Evolutionary conservation across 2,888 invertebrate species (phyloP), one percentile per base, ranked within the genome.

Genomic region (Conistra vaccinii): DNA sequence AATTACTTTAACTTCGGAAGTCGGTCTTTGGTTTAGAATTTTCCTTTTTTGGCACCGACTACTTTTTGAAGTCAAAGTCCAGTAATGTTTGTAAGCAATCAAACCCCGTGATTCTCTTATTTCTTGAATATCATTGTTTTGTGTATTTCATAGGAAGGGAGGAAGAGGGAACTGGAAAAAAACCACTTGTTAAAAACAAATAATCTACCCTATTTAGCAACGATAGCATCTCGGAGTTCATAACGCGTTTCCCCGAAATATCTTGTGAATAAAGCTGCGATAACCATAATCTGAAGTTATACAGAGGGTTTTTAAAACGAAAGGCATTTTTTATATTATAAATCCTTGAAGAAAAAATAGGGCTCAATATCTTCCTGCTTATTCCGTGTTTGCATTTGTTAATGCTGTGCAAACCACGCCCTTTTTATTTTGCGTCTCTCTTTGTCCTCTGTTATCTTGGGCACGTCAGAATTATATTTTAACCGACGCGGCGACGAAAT

Each of bases 181-280:
- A 78, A 62, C 29, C 72, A 71, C 51, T 60, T 72, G 32, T 78
- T 55, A 62, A 61, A 57, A 69, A 73, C 62, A 73, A 66, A 66
- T 79, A 78, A 83, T 83, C 57, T 45, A 39, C 72, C 67, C 4
- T 66, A 73, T 70, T 76, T 76, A 58, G 62, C 67, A 20, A 35
- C 26, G 58, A 81, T 76, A 77, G 65, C 55, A 55, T 55, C 35
- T 55, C 5, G 23, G 71, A 73, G 45, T 69, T 83, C 73, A 69
- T 73, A 66, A 73, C 32, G 62, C 39, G 20, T 73, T 61, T 73
- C 39, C n/a, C 2, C 10, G n/a, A 73, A 67, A 66, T 29, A 66
- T 78, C 53, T 82, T 26, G 12, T 12, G 35, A 78, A 73, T 29
- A 17, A 66, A 58, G 51, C 39, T 60, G 65, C 57, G 67, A 83